Percentiles rank a stretch among this genome's conserved stretches.
Evolutionary conservation across 2,113 vertebrate species (phyloP).

Genomic region (Telmatochromis sp.): DNA sequence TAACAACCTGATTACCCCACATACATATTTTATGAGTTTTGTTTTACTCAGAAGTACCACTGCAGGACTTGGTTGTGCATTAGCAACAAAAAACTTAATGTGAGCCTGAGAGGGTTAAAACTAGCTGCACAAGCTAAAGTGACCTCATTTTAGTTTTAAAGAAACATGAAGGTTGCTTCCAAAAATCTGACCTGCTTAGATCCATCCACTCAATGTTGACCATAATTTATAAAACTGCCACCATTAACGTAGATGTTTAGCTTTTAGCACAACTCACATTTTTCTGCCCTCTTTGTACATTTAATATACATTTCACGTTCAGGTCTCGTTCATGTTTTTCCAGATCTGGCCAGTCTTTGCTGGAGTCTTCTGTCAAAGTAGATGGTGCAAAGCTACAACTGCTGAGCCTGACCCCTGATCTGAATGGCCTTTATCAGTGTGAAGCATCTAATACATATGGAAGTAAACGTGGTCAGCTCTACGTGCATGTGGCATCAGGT

Average conservation of each 20-base stretch:
- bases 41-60: too few relatives aligned
- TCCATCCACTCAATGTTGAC: not conserved
- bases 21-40: too few relatives aligned
- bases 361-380: not conserved
- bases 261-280: not conserved
- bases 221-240: not conserved
- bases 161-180: not conserved
- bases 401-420: not conserved
- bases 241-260: not conserved
- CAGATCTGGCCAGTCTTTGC: not conserved
- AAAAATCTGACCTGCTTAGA: too few relatives aligned
- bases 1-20: too few relatives aligned
- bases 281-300: not conserved
- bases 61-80: too few relatives aligned
- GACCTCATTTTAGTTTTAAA: too few relatives aligned
- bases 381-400: not conserved
- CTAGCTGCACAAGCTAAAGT: too few relatives aligned
- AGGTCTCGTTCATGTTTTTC: not conserved
- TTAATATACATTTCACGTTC: not conserved
- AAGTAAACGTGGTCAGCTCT: too few relatives aligned
- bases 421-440: not conserved
- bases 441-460: not conserved
- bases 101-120: too few relatives aligned
- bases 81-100: too few relatives aligned
- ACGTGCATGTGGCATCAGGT: not conserved